Percentiles rank a stretch among this genome's conserved stretches.
These are phyloP conservation scores for Cerceris ruficornis DNA, from an alignment of 2,888 invertebrate species.

Conservation along the genomic window DNA sequence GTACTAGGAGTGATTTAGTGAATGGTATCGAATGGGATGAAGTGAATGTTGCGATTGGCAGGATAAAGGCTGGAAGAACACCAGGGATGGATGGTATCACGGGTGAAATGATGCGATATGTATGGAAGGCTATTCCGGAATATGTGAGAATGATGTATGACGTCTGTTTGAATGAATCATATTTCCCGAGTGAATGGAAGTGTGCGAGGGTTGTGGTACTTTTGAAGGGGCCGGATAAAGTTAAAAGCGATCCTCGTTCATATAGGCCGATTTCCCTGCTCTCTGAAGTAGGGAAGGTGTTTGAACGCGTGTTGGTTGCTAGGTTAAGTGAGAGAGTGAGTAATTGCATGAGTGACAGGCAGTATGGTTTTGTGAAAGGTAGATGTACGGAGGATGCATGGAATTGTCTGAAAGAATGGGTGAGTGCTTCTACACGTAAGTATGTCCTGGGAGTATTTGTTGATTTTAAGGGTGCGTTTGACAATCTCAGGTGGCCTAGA, in stretches of 20 bases:
- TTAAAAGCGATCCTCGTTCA: not conserved
- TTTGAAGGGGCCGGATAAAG: conserved; percentile 2
- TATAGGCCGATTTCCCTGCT: conserved; percentile 22
- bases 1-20: not conserved
- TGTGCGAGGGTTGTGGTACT: not conserved
- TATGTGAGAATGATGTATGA: conserved; percentile 14
- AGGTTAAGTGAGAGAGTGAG: not conserved
- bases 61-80: conserved; percentile 2
- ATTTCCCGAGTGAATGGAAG: conserved; percentile 19
- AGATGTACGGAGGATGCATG: conserved; percentile 11
- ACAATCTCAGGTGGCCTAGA: not conserved
- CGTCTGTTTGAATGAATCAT: not conserved
- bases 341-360: not conserved
- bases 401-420: not conserved
- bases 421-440: not conserved
- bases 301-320: not conserved
- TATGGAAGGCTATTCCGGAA: conserved; percentile 7
- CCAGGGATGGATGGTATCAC: conserved; percentile 12
- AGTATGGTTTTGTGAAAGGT: conserved; percentile 1
- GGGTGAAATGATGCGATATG: not conserved
- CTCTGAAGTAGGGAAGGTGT: not conserved
- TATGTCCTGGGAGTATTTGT: not conserved
- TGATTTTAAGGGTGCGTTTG: not conserved
- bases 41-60: not conserved
- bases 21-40: conserved; percentile 6